Evolutionary conservation across 2,888 invertebrate species (phyloP).

Genomic region (Dynastes tityus): DNA sequence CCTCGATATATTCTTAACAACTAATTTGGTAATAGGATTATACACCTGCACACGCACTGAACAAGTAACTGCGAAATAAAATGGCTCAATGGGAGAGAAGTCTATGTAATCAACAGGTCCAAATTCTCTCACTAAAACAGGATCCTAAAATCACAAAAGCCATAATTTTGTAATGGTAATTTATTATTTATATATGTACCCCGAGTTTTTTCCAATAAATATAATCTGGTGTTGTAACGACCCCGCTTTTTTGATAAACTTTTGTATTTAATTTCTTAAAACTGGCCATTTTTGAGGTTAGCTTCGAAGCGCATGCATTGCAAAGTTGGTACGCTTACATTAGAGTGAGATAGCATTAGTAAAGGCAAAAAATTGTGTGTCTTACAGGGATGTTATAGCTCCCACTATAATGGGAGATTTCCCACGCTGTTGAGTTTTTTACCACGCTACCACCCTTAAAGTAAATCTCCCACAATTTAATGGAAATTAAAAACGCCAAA

Average conservation of each 20-base stretch:
- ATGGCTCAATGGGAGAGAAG: conserved; percentile 90
- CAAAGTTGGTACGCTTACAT: not conserved
- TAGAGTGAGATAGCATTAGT: too few species aligned
- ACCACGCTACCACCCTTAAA: too few species aligned
- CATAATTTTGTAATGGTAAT: conserved; percentile 12
- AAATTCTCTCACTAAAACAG: conserved; percentile 92
- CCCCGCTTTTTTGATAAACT: conserved; percentile 78
- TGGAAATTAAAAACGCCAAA: too few species aligned
- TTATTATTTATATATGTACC: conserved; percentile 73
- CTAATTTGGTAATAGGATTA: conserved; percentile 88
- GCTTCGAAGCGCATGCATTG: not conserved
- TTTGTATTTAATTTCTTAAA: conserved; percentile 84
- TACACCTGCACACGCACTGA: conserved; percentile 91
- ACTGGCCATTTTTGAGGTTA: conserved; percentile 69
- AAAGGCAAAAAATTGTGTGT: too few species aligned
- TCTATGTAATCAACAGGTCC: conserved; percentile 93
- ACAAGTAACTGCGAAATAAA: conserved; percentile 94
- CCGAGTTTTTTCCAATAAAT: conserved; percentile 92
- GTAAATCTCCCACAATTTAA: too few species aligned
- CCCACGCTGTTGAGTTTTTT: too few species aligned
- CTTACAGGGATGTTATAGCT: too few species aligned
- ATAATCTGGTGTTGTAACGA: conserved; percentile 83
- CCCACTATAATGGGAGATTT: too few species aligned
- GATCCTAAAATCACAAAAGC: conserved; percentile 75
- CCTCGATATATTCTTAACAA: conserved; percentile 85